Evolutionary conservation across 1,140 invertebrate genomes (phyloP), one percentile per base, ranked within the genome.

Genomic region (Brachionus koreanus): DNA sequence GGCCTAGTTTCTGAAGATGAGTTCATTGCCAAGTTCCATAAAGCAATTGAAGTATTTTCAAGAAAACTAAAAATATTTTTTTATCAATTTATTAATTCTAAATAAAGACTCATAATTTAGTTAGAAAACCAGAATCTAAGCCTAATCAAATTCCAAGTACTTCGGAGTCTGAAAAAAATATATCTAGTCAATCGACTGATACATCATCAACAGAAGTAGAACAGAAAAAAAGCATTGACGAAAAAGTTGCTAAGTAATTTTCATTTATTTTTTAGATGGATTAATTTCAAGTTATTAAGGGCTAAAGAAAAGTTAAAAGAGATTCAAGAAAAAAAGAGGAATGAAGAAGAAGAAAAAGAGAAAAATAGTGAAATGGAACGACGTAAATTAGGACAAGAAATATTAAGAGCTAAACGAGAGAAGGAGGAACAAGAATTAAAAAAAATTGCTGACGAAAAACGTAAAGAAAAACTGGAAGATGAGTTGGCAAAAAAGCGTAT

Each of bases 381-480:
- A 7, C 90, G 93, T 3, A 90, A 91, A 83, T 85, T 91, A 25
- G 93, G 93, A 0, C 91, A 92, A 84, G 92, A 92, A 16, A 86
- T 93, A 0, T 91, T 92, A 61, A 92, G 92, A 84, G 85, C 93
- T 57, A 92, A 92, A 85, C 88, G 90, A 83, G 91, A 90, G 87
- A 92, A 93, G 84, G 91, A 93, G 42, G 93, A 95, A 2, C 90
- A 92, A 84, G 92, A 95, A 85, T 84, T 93, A 3, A 93, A 92
- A 84, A 90, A 93, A 85, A 84, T 91, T 39, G 88, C 87, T 57
- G 89, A 90, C 57, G 88, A 92, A 85, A 90, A 92, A 83, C 92
- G 92, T 83, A 91, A 92, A 76, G 93, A 93, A 83, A 93, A 92
- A 85, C 89, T 91, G 83, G 92, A 92, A 77, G 92, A 93, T 83